Evolutionary conservation across 1,140 invertebrate species (phyloP).

Genomic region (Microplitis mediator): DNA sequence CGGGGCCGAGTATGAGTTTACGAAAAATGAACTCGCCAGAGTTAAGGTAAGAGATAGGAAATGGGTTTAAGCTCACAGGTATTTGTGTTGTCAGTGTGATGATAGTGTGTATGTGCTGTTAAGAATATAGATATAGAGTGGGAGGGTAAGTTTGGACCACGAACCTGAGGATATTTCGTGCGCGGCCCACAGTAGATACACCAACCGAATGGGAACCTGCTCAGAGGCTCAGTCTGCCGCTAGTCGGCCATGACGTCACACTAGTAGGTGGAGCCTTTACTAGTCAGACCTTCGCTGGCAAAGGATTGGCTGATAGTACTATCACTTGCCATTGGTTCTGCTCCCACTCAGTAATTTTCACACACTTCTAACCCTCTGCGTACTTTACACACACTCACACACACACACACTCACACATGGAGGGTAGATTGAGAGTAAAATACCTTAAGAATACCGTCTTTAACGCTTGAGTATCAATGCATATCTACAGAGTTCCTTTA

Average conservation of each 20-base stretch:
- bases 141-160: neutral
- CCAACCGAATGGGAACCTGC: slow-evolving; percentile 51
- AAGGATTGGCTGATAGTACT: slow-evolving; percentile 40
- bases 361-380: no score
- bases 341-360: neutral
- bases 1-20: neutral
- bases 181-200: slow-evolving; percentile 41
- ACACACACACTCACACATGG: slow-evolving; percentile 3
- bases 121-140: neutral
- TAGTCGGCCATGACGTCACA: slow-evolving; percentile 41
- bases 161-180: slow-evolving; percentile 14
- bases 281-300: slow-evolving; percentile 35
- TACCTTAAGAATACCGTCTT: neutral
- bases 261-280: slow-evolving; percentile 39
- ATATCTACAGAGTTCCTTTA: neutral
- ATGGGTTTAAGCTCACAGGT: slow-evolving; percentile 16
- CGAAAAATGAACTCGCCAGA: neutral
- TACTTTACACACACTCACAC: slow-evolving; percentile 7
- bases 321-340: slow-evolving; percentile 45
- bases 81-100: neutral
- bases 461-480: slow-evolving; percentile 19
- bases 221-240: slow-evolving; percentile 31
- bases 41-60: neutral
- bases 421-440: neutral
- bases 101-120: neutral